Evolutionary conservation across 2,113 vertebrate species (phyloP).

Genomic region (Polypterus bichir): DNA sequence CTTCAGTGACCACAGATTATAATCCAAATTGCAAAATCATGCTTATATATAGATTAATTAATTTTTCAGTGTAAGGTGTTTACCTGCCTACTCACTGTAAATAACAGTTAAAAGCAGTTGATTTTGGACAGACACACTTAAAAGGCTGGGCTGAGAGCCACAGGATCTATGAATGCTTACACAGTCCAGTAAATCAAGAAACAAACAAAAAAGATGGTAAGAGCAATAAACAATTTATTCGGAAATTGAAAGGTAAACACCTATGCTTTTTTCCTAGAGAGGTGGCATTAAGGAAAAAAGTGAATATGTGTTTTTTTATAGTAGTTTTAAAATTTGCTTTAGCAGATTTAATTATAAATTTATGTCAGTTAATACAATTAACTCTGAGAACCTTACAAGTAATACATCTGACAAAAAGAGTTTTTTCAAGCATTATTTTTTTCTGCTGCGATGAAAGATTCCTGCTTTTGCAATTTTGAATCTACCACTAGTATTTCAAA

Average conservation of each 20-base stretch:
- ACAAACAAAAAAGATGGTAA: too few species aligned
- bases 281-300: too few species aligned
- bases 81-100: neutral
- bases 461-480: neutral
- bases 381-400: neutral
- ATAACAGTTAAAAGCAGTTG: neutral
- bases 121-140: conserved; percentile 19
- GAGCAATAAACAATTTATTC: too few species aligned
- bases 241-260: too few species aligned
- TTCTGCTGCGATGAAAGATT: neutral
- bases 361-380: too few species aligned
- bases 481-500: neutral
- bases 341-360: neutral
- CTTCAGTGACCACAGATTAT: too few species aligned
- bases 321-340: neutral
- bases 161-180: conserved; percentile 39
- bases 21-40: too few species aligned
- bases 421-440: neutral
- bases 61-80: too few species aligned
- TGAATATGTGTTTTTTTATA: too few species aligned
- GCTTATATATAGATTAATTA: too few species aligned
- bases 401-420: conserved; percentile 1
- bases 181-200: conserved; percentile 27
- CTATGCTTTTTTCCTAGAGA: too few species aligned
- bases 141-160: conserved; percentile 46